phyloP scores from a whole-genome alignment of 2,797 vertebrate genomes.

The Onychomys arenicola region DNA sequence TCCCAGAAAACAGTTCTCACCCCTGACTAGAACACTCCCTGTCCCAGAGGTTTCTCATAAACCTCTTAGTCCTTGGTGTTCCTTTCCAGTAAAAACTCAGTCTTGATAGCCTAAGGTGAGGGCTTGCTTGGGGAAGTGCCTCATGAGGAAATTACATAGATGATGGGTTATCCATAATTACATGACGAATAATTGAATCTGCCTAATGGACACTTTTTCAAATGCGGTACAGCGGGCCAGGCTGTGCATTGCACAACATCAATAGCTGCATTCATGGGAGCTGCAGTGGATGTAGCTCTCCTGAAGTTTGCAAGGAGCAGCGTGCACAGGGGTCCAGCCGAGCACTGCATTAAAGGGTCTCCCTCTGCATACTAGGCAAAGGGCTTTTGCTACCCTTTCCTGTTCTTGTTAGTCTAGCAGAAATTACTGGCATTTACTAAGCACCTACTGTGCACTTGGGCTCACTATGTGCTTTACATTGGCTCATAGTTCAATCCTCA shows the following conservation, averaged over 20 bases:
- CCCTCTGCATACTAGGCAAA: background rate
- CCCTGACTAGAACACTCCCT: background rate
- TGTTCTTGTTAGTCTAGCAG: background rate
- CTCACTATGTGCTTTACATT: background rate
- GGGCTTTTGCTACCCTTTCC: background rate
- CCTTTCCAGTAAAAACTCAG: slow-evolving; percentile 54
- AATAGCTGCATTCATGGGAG: background rate
- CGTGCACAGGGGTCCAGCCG: background rate
- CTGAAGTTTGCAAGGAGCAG: background rate
- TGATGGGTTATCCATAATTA: slow-evolving; percentile 14
- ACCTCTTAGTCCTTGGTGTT: slow-evolving; percentile 60
- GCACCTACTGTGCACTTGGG: background rate
- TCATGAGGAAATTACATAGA: slow-evolving; percentile 45
- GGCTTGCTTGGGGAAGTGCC: slow-evolving; percentile 45
- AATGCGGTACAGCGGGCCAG: background rate
- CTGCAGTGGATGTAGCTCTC: background rate
- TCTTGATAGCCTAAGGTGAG: slow-evolving; percentile 62
- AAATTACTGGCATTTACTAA: slow-evolving; percentile 24
- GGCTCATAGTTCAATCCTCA: slow-evolving; percentile 24
- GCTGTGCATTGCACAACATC: background rate
- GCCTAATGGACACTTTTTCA: background rate
- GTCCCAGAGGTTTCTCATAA: slow-evolving; percentile 16
- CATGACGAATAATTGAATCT: slow-evolving; percentile 14
- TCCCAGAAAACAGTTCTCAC: slow-evolving; percentile 62
- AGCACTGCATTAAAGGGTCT: background rate